These are phyloP conservation scores for Anadara kagoshimensis DNA, from an alignment of 1,140 invertebrate species.

Conservation along the genomic window DNA sequence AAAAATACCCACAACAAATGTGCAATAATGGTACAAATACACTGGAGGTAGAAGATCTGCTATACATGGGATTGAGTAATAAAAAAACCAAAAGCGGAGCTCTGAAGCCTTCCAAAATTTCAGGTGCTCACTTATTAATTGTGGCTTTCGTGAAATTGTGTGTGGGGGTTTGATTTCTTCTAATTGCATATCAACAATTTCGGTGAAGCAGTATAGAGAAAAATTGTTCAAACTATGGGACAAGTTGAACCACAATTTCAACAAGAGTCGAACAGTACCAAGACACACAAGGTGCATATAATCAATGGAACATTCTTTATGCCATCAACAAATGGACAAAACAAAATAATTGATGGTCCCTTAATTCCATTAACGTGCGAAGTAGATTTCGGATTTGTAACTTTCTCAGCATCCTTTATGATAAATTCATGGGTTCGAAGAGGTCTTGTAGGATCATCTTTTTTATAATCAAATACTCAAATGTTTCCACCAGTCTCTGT, in stretches of 20 bases:
- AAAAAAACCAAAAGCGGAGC: slow-evolving; percentile 12
- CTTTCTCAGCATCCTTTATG: neutral
- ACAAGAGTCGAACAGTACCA: slow-evolving; percentile 4
- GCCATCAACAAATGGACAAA: slow-evolving; percentile 1
- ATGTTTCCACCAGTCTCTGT: slow-evolving; percentile 14
- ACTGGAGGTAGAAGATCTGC: neutral
- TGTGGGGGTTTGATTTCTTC: slow-evolving; percentile 11
- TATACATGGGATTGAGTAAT: slow-evolving; percentile 13
- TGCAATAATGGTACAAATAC: slow-evolving; percentile 18
- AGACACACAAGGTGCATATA: slow-evolving; percentile 22
- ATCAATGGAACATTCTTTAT: slow-evolving; percentile 17
- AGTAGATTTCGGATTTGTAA: slow-evolving; percentile 5
- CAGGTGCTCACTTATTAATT: slow-evolving; percentile 17
- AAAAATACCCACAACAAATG: slow-evolving; percentile 15
- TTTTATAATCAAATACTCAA: slow-evolving; percentile 9
- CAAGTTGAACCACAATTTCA: slow-evolving; percentile 17
- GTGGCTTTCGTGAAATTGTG: slow-evolving; percentile 1
- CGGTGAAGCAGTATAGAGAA: neutral
- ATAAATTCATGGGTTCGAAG: neutral
- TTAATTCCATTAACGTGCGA: slow-evolving; percentile 26
- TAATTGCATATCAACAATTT: slow-evolving; percentile 11
- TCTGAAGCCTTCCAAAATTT: slow-evolving; percentile 32
- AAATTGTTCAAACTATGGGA: slow-evolving; percentile 12
- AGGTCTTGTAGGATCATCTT: slow-evolving; percentile 14
- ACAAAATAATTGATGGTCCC: slow-evolving; percentile 16